Conservation (phyloP, 2,888 invertebrate genomes). For the Periphyllus acericola region DNA sequence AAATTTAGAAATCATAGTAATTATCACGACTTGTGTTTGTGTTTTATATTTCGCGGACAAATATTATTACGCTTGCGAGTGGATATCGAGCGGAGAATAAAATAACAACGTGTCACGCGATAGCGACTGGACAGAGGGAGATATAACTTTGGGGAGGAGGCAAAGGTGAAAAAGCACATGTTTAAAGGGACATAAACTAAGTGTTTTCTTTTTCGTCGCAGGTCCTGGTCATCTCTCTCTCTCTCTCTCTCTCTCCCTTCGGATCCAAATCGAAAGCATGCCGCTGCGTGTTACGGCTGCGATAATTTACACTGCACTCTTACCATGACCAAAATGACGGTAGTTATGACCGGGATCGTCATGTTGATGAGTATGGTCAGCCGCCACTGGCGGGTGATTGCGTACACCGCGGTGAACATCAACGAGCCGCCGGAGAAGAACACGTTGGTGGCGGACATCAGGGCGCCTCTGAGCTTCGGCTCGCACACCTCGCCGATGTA, state of each 20-base stretch:
- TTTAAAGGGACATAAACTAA: too few species aligned
- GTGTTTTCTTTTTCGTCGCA: too few species aligned
- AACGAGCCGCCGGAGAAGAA: conserved; percentile 38
- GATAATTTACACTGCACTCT: too few species aligned
- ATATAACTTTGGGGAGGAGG: too few species aligned
- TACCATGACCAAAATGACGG: conserved; percentile 20
- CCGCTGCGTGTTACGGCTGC: too few species aligned
- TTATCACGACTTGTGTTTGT: background rate
- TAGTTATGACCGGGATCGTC: conserved; percentile 22
- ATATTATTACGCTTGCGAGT: too few species aligned
- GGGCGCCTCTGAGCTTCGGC: conserved; percentile 40
- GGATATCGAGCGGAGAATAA: too few species aligned
- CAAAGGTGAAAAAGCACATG: too few species aligned
- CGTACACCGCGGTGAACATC: background rate
- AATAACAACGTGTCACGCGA: background rate
- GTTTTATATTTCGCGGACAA: background rate
- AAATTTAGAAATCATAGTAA: too few species aligned
- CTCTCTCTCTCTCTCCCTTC: too few species aligned
- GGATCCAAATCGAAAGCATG: background rate
- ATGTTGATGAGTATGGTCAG: conserved; percentile 27
- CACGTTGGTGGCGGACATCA: conserved; percentile 40
- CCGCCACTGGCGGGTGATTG: conserved; percentile 34
- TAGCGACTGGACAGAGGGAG: background rate
- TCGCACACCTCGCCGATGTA: conserved; percentile 53
- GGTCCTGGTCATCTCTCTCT: too few species aligned